phyloP scores from a whole-genome alignment of 2,888 invertebrate genomes.

The Fabriciana adippe region DNA sequence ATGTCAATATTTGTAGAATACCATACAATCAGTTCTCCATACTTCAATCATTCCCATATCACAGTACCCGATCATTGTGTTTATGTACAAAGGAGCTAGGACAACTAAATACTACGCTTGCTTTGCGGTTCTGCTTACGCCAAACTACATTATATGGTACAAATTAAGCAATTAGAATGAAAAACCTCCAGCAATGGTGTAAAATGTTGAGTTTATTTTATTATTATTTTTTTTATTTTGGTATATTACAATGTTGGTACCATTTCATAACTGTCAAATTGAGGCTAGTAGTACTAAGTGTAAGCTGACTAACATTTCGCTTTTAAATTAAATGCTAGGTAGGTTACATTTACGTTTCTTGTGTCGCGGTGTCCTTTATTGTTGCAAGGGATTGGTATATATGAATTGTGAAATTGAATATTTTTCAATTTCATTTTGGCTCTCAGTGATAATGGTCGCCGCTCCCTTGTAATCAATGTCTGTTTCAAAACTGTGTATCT shows the following conservation, averaged over 20 bases:
- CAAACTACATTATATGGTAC: constrained; percentile 27
- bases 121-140: constrained; percentile 42
- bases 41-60: constrained; percentile 36
- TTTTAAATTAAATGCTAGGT: constrained; percentile 28
- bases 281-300: constrained; percentile 30
- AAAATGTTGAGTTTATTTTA: neutral
- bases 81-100: constrained; percentile 31
- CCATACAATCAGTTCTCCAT: constrained; percentile 41
- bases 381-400: constrained; percentile 18
- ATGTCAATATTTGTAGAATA: neutral
- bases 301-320: constrained; percentile 36
- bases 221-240: neutral
- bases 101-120: constrained; percentile 36
- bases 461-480: constrained; percentile 8
- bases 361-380: constrained; percentile 9
- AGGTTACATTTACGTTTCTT: constrained; percentile 22
- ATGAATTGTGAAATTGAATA: neutral
- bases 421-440: too few species aligned
- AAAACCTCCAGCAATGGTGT: neutral
- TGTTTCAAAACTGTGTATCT: constrained; percentile 24
- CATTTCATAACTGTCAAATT: constrained; percentile 2
- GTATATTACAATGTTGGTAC: constrained; percentile 9
- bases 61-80: constrained; percentile 38
- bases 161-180: neutral
- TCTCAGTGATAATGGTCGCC: neutral